These are phyloP conservation scores for Sinocyclocheilus anophthalmus DNA, from an alignment of 2,113 vertebrate species.

Conservation along the genomic window DNA sequence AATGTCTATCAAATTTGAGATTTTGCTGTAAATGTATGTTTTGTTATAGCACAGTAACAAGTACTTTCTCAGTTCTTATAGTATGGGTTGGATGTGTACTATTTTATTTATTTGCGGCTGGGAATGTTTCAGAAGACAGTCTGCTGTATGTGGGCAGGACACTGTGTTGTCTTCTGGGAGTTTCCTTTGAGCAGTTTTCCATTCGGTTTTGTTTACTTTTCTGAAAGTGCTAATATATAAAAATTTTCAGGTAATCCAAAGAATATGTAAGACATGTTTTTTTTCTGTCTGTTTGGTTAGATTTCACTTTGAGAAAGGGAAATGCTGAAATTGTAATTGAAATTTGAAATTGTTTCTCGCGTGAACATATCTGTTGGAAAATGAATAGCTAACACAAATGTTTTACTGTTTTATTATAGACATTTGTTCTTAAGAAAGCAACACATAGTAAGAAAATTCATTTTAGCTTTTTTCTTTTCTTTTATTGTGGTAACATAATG, in stretches of 20 bases:
- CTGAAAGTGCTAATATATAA: background rate
- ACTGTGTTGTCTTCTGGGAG: background rate
- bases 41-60: background rate
- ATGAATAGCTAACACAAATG: background rate
- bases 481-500: background rate
- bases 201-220: conserved; percentile 1
- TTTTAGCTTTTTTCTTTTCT: too few relatives aligned
- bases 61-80: background rate
- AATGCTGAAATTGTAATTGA: too few relatives aligned
- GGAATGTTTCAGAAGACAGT: conserved; percentile 22
- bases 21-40: background rate
- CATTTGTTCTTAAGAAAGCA: background rate
- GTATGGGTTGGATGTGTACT: background rate
- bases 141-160: background rate
- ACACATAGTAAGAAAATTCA: background rate
- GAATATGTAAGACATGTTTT: background rate
- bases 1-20: background rate
- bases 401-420: background rate
- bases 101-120: conserved; percentile 19
- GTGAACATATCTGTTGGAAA: background rate
- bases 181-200: conserved; percentile 9
- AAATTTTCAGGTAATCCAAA: background rate
- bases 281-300: background rate
- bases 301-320: background rate
- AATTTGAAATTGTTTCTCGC: background rate